These are phyloP conservation scores for Lamellibrachia luymesi DNA, from an alignment of 1,140 invertebrate species.

Conservation along the genomic window DNA sequence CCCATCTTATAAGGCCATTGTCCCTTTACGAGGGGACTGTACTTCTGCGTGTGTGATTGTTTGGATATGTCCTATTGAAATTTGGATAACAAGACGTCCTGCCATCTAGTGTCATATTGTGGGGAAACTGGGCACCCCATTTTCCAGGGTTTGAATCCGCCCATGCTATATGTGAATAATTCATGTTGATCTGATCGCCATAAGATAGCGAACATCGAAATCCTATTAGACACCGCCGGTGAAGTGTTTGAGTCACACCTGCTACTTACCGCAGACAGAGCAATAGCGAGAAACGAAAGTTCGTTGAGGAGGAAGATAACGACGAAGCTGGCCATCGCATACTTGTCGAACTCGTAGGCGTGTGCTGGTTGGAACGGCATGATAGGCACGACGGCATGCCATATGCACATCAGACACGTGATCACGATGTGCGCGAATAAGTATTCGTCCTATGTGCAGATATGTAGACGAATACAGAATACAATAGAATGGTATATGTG, in stretches of 20 bases:
- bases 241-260: neutral
- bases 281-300: neutral
- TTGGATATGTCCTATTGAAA: no score
- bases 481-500: no score
- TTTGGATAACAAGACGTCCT: no score
- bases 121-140: no score
- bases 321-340: neutral
- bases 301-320: neutral
- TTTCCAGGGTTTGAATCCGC: no score
- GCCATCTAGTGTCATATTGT: no score
- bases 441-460: slow-evolving; percentile 30
- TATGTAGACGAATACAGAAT: neutral
- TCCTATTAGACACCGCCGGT: neutral
- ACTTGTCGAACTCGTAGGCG: neutral
- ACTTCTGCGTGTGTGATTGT: no score
- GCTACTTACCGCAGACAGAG: neutral
- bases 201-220: no score
- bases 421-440: slow-evolving; percentile 29
- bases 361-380: slow-evolving; percentile 60
- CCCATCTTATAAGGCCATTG: no score
- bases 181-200: no score
- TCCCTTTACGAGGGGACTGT: no score
- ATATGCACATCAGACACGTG: slow-evolving; percentile 30
- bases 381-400: slow-evolving; percentile 69
- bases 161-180: no score